Evolutionary conservation across 2,888 invertebrate species (phyloP), one percentile per base, ranked within the genome.

Genomic region (Epirrhoe alternata): DNA sequence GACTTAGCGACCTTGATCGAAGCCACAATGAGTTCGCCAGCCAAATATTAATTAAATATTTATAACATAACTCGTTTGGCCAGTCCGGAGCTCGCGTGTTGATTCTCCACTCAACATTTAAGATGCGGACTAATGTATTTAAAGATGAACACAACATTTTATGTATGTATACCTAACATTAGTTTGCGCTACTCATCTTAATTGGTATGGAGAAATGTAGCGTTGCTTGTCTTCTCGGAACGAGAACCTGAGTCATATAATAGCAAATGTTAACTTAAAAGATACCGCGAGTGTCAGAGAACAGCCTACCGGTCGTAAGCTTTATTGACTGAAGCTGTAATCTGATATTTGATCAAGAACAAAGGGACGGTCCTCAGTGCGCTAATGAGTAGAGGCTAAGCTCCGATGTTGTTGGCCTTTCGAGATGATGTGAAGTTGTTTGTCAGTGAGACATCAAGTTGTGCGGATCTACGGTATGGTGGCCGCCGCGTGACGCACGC

Each of bases 1-100:
- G 75, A 73, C 75, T 78, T 74, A 66, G 65, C 75, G 79, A 87
- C 90, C 90, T 91, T 90, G 90, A 81, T 66, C 68, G 67, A 56
- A 80, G 81, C 79, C 77, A 82, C 84, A 82, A 84, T 85, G 85
- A 88, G 87, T 88, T 89, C 83, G 87, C 85, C 86, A 85, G 82
- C 85, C 86, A 87, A 90, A 89, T 87, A 86, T 86, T 88, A 89
- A 90, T 89, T 87, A 89, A 88, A 87, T 89, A 88, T 88, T 87
- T 88, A 87, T 86, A 85, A 84, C 82, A 83, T 82, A 89, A 90
- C 90, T 83, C 80, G 90, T 90, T 90, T 86, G 86, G 84, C 80
- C 69, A 80, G 87, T 86, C 79, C 80, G 82, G 80, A 82, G 77
- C 78, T 83, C 78, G 86, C 84, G 85, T 87, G 85, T 83, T 81